Base-by-base conservation (phyloP, 2,888 invertebrate genomes). In the Hydropsyche betteni region DNA sequence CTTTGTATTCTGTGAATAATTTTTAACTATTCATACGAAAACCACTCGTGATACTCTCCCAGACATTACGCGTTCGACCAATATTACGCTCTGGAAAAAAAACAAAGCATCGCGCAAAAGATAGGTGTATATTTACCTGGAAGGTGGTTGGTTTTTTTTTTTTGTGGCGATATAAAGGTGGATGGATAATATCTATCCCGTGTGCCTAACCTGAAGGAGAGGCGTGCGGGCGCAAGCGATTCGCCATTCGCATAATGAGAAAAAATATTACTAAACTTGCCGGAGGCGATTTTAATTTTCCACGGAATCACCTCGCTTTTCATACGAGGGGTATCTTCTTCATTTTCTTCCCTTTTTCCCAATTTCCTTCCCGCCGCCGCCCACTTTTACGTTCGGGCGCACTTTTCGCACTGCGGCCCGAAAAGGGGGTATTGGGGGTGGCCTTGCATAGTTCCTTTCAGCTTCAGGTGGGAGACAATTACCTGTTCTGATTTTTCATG, bases 261-360 rank as follows among this genome's bases (percentile, higher is more conserved):
- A 83, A 83, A 80, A 81, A 81, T 81, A 81, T 86, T 85, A 86
- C 86, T 82, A 85, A 83, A 87, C 87, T 82, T 83, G 82, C 87
- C 86, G 78, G 80, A 78, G 86, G 87, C 86, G 83, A 85, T 88
- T 87, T 87, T 88, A 87, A 88, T 88, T 87, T 87, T 82, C 87
- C 85, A 81, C 81, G 80, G 83, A 83, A 87, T 87, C 87, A 86
- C 85, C 86, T 85, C 83, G 58, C 72, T 72, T 72, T 72, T 72
- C 72, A 72, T 72, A 72, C 72, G 72, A 72, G 72, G 76, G 72
- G 72, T 72, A 72, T 72, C 72, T 72, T 58, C 72, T 72, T 72
- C 72, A 72, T 72, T 72, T 72, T 72, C 72, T 72, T 72, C 72
- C 72, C 72, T 72, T 72, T 53, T 72, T 52, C 70, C 72, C 72